Evolutionary conservation across 2,888 invertebrate species (phyloP), one percentile per base, ranked within the genome.

Genomic region (Noctua fimbriata): DNA sequence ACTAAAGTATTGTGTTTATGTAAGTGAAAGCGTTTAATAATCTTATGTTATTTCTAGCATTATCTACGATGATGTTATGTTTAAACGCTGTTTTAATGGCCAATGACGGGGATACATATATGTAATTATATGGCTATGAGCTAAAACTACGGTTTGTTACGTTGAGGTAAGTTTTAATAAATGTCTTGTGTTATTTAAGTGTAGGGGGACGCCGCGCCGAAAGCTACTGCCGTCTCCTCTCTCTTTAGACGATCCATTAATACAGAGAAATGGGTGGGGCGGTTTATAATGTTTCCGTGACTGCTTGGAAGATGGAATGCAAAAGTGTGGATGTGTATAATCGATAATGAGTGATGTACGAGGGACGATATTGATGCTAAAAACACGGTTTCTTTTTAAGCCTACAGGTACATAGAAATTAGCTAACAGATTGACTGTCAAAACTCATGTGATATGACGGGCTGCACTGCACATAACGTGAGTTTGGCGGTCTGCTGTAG

Each of bases 21-120:
- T 78, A 73, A 88, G 91, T 89, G 90, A 92, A 91, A 93, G 92
- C 41, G 52, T 70, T 81, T 73, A 63, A 63, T 71, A 72, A 89
- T 79, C 44, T 36, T 69, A 69, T 60, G 78, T 79, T 85, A 85
- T 78, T 73, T 73, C 78, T 72, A 69, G 14, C 71, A 81, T 82
- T 83, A 81, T 78, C 63, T 78, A 77, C 69, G 52, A 72, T 75
- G 55, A 80, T 82, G 76, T 80, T 77, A 70, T 78, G 69, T 78
- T 79, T 78, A 47, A 58, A 76, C 49, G 73, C 75, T 75, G 73
- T 86, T 82, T 67, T 72, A 75, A 82, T 81, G 79, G 81, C 49
- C 72, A 83, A 72, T 78, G 63, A 70, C 85, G 44, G 49, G 55
- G 66, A 21, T 79, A 82, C 70, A 66, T 55, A 71, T 73, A 24